Percentiles rank a stretch among this genome's conserved stretches.
Evolutionary conservation across 2,113 vertebrate species (phyloP).

Genomic region (Halichoeres trimaculatus): DNA sequence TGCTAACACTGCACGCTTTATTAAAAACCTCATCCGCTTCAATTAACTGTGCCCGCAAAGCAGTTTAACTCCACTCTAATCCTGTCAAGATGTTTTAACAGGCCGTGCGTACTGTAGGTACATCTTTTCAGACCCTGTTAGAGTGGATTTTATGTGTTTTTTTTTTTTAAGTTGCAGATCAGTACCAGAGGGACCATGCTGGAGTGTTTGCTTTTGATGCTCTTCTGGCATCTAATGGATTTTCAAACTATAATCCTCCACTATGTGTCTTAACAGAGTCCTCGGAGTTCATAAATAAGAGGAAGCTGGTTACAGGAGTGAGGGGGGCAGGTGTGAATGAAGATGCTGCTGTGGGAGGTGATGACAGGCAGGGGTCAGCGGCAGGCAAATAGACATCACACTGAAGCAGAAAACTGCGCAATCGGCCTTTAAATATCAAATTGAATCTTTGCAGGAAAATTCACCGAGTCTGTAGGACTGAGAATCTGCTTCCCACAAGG

Average conservation of each 20-base stretch:
- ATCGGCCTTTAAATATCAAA: not conserved
- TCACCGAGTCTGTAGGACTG: constrained; percentile 29
- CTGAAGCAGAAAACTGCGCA: not conserved
- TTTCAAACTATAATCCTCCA: too few species aligned
- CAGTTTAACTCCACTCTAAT: constrained; percentile 85
- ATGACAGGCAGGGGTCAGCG: not conserved
- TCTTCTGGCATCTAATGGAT: not conserved
- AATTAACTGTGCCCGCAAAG: constrained; percentile 84
- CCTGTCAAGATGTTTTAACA: constrained; percentile 84
- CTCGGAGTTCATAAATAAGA: not conserved
- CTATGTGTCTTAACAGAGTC: too few species aligned
- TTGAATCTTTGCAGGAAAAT: not conserved
- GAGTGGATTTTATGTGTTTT: constrained; percentile 19
- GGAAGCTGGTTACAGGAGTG: not conserved
- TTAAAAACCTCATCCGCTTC: constrained; percentile 87
- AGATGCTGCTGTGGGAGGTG: not conserved
- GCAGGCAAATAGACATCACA: not conserved
- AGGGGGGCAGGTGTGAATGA: constrained; percentile 4
- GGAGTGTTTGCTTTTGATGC: not conserved
- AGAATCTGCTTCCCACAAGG: constrained; percentile 52
- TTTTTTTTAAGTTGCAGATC: constrained; percentile 25
- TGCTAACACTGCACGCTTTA: constrained; percentile 85
- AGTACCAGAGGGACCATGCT: constrained; percentile 17
- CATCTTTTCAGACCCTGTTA: constrained; percentile 67
- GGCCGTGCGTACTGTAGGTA: constrained; percentile 74